A percentile compares a stretch with the other conserved stretches of the same genome.
Conservation (phyloP, 2,797 vertebrate genomes). For the Peromyscus nudipes region DNA sequence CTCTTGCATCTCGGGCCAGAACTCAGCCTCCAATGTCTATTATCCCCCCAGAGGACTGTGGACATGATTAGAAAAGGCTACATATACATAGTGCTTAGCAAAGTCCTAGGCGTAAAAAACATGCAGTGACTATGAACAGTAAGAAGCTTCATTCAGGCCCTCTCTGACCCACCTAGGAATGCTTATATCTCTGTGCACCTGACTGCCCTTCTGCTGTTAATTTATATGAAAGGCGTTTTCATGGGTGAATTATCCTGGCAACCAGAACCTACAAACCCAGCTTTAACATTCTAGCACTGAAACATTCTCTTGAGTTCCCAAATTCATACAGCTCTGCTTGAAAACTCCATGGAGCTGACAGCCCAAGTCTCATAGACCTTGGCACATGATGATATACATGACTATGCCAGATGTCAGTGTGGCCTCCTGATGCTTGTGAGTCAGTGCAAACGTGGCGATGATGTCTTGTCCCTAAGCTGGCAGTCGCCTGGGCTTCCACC, state of each 20-base stretch:
- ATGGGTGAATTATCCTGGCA: background rate
- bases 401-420: accelerated
- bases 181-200: no score
- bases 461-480: background rate
- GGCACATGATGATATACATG: accelerated
- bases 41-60: no score
- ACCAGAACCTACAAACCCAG: background rate
- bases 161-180: background rate
- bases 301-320: background rate
- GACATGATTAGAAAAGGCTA: background rate
- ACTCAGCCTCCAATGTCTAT: background rate
- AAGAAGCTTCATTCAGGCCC: background rate
- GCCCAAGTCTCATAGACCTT: background rate
- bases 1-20: background rate
- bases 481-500: background rate
- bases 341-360: background rate
- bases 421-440: background rate
- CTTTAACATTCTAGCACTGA: background rate
- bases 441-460: background rate
- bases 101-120: background rate
- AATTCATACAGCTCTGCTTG: background rate
- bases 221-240: background rate
- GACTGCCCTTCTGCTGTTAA: accelerated
- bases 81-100: accelerated
- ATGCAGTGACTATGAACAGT: accelerated